These are phyloP conservation scores for Callyntrura sp. DNA, from an alignment of 2,888 invertebrate species.

Conservation along the genomic window DNA sequence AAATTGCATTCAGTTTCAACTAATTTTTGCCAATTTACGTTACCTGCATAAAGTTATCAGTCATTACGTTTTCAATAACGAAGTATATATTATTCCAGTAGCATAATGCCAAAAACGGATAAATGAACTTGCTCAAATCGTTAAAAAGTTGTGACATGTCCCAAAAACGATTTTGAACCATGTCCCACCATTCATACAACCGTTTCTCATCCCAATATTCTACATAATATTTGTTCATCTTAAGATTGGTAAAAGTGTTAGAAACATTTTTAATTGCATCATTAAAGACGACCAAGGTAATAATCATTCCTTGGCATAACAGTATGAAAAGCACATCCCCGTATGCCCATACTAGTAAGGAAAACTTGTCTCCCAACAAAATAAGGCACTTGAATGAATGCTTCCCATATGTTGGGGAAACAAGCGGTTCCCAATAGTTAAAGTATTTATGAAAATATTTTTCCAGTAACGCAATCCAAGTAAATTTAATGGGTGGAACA, in stretches of 20 bases:
- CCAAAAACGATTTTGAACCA: neutral
- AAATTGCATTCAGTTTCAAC: neutral
- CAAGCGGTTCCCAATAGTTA: no score
- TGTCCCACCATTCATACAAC: neutral
- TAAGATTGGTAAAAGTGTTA: neutral
- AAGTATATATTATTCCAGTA: constrained; percentile 19
- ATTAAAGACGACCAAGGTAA: neutral
- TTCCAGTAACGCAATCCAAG: no score
- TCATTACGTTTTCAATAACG: neutral
- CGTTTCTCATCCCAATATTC: neutral
- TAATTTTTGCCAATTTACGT: neutral
- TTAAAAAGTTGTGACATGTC: neutral
- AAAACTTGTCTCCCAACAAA: neutral
- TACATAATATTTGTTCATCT: neutral
- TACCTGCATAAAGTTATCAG: neutral
- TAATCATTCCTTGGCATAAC: neutral
- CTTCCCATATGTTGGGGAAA: no score
- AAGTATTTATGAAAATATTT: no score
- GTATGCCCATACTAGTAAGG: neutral
- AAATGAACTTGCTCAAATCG: neutral
- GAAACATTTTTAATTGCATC: neutral
- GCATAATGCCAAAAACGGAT: neutral
- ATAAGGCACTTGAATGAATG: no score
- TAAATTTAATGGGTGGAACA: no score
- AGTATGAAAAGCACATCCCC: neutral